phyloP scores from a whole-genome alignment of 2,888 invertebrate species.

The Entomobrya proxima region DNA sequence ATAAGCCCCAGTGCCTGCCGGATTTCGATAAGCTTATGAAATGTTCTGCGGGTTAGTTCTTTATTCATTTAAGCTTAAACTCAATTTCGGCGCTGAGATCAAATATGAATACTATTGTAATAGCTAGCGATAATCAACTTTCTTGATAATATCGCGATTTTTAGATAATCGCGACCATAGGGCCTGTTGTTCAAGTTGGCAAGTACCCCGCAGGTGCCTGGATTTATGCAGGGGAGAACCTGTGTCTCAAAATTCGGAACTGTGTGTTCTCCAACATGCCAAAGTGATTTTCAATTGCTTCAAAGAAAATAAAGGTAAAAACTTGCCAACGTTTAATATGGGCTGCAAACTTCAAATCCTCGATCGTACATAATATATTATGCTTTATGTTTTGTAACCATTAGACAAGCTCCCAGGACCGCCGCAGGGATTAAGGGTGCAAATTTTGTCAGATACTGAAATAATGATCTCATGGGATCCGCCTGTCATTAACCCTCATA shows the following conservation, averaged over 20 bases:
- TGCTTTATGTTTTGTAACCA: neutral
- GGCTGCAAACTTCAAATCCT: neutral
- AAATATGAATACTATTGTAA: no score
- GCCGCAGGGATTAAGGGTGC: conserved; percentile 83
- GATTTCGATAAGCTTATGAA: conserved; percentile 92
- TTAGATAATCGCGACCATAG: conserved; percentile 85
- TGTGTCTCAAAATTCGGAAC: conserved; percentile 81
- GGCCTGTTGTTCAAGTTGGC: conserved; percentile 87
- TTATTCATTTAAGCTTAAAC: neutral
- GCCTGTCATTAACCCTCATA: conserved; percentile 88
- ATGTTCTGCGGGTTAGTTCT: conserved; percentile 84
- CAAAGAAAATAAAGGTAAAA: conserved; percentile 85
- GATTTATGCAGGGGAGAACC: conserved; percentile 90
- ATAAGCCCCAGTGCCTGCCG: conserved; percentile 87
- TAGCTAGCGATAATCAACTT: neutral
- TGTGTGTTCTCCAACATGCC: conserved; percentile 86
- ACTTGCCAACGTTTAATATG: neutral
- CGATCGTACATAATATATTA: neutral
- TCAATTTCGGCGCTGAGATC: neutral
- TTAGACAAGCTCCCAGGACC: conserved; percentile 86
- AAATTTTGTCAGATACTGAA: conserved; percentile 81
- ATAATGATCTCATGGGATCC: conserved; percentile 86
- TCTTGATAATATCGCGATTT: neutral
- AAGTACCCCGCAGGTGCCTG: conserved; percentile 88
- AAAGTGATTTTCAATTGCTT: conserved; percentile 88